These are phyloP conservation scores for Diadema setosum DNA, from an alignment of 35 echinoderm and acorn worm genomes.

Conservation along the genomic window DNA sequence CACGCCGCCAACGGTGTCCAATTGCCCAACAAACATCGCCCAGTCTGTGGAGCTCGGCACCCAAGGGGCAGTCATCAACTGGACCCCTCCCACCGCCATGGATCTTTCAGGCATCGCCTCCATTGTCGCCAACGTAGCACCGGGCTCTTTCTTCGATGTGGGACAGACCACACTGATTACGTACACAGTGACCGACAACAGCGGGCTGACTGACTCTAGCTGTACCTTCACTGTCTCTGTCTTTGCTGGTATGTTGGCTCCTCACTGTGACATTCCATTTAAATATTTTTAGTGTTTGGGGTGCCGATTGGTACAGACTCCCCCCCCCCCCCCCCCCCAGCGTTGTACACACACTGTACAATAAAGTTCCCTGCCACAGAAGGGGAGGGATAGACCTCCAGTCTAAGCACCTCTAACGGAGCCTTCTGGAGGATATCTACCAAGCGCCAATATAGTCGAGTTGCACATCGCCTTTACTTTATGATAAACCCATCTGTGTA, in stretches of 20 bases:
- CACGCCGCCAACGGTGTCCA: not conserved
- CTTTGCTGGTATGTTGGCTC: not conserved
- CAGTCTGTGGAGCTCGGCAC: slow-evolving; percentile 26
- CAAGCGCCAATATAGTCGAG: too few relatives aligned
- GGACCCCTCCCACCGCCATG: not conserved
- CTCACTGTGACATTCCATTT: too few relatives aligned
- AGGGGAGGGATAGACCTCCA: too few relatives aligned
- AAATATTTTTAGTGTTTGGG: too few relatives aligned
- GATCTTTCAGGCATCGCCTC: not conserved
- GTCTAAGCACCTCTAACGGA: too few relatives aligned
- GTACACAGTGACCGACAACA: not conserved
- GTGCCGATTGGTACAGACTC: too few relatives aligned
- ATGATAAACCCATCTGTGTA: too few relatives aligned
- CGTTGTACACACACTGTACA: too few relatives aligned
- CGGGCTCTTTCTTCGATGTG: not conserved
- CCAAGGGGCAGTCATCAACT: not conserved
- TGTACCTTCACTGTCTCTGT: not conserved
- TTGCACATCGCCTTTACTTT: too few relatives aligned
- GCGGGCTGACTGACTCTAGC: not conserved
- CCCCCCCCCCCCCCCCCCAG: too few relatives aligned
- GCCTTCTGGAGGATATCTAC: too few relatives aligned
- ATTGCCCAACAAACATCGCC: not conserved
- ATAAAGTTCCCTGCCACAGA: too few relatives aligned
- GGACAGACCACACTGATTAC: not conserved
- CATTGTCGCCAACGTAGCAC: not conserved